Conservation (phyloP, 2,113 vertebrate genomes). For the Anser cygnoides region DNA sequence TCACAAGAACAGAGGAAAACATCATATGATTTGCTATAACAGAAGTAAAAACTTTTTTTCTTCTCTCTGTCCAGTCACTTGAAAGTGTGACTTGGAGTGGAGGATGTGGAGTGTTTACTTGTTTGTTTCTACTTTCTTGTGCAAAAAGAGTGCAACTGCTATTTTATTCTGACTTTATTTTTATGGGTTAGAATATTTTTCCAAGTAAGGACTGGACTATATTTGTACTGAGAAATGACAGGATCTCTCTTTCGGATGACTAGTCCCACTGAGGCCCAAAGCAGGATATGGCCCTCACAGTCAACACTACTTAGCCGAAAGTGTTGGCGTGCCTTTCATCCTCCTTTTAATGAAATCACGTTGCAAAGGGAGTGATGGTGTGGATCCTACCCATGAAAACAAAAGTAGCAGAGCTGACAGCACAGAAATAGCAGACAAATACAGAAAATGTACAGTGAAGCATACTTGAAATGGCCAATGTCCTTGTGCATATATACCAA, state of each 20-base stretch:
- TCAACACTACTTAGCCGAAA: background rate
- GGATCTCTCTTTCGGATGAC: background rate
- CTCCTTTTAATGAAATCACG: background rate
- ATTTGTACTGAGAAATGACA: background rate
- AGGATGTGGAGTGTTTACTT: background rate
- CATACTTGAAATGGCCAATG: background rate
- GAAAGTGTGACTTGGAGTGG: background rate
- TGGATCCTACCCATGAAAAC: background rate
- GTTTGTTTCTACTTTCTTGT: background rate
- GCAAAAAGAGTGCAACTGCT: background rate
- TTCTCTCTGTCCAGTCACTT: background rate
- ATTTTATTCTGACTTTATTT: background rate
- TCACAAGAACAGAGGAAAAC: background rate
- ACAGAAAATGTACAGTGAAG: background rate
- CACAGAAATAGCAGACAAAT: background rate
- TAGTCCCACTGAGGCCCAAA: background rate
- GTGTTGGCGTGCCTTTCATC: background rate
- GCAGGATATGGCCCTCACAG: too few relatives aligned
- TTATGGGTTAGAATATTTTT: background rate
- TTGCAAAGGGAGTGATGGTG: background rate
- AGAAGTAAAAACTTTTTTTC: background rate
- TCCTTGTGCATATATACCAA: background rate
- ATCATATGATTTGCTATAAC: background rate
- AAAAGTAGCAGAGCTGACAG: background rate
- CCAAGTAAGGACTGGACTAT: background rate